Percentiles rank a stretch among this genome's conserved stretches.
These are phyloP conservation scores for Enteromius afrohamiltoni DNA, from an alignment of 2,797 vertebrate species.

Conservation along the genomic window DNA sequence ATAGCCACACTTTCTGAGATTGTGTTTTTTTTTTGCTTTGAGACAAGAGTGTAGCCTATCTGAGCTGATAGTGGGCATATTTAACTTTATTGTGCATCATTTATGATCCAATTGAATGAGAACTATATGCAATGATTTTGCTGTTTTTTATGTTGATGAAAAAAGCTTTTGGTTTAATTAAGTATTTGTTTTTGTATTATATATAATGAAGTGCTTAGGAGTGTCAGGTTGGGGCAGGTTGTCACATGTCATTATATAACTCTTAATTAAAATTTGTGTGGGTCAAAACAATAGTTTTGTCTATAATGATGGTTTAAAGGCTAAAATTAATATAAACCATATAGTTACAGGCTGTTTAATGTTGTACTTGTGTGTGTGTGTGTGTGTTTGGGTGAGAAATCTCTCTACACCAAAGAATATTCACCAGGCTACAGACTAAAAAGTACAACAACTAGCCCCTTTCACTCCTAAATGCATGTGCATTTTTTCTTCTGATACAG, in stretches of 20 bases:
- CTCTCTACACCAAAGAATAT: background rate
- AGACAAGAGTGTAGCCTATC: slow-evolving; percentile 4
- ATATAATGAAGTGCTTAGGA: background rate
- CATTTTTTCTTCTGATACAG: background rate
- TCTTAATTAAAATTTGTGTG: background rate
- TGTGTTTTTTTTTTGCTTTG: background rate
- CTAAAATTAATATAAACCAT: background rate
- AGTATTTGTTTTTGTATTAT: background rate
- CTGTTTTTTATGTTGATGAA: slow-evolving; percentile 28
- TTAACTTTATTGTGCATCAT: slow-evolving; percentile 21
- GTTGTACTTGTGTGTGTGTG: background rate
- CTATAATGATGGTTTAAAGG: background rate
- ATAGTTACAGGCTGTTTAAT: background rate
- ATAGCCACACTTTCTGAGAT: slow-evolving; percentile 16
- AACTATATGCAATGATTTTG: background rate
- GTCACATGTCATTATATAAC: background rate
- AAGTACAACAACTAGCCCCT: background rate
- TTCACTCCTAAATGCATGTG: background rate
- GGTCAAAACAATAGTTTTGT: background rate
- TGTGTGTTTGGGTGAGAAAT: background rate
- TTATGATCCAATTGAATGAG: slow-evolving; percentile 26
- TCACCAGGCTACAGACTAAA: background rate
- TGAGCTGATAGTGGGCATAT: slow-evolving; percentile 4
- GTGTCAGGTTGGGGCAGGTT: background rate
- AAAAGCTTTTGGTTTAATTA: slow-evolving; percentile 25